Evolutionary conservation across 1,140 invertebrate genomes (phyloP), one percentile per base, ranked within the genome.

Genomic region (Aplysia californica): DNA sequence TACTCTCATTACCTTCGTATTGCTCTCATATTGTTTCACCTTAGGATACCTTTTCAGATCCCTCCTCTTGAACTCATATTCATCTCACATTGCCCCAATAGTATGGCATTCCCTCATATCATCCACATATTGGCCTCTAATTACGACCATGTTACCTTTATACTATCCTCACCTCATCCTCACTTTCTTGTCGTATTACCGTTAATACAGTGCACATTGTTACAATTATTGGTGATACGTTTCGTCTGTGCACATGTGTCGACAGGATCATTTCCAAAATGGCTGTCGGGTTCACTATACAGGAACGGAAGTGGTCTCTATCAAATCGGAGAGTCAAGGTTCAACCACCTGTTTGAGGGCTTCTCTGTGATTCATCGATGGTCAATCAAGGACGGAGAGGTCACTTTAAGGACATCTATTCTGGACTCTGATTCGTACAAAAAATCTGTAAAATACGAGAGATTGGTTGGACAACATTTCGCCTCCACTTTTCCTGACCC

Each of bases 321-420:
- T 88, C 85, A 89, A 76, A 93, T 96, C 71, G 95, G 95, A 0
- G 89, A 94, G 23, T 93, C 93, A 82, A 91, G 91, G 26, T 95
- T 94, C 80, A 90, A 94, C 61, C 96, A 97, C 87, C 86, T 96
- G n/a, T 97, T 97, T 83, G 96, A 97, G 89, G 94, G 95, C 77
- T 94, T 95, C 0, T 95, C 95, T 1, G 90, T 96, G 56, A 82
- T 97, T 29, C 96, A 97, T 84, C 93, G 94, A 93, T 92, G 96
- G 85, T 76, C 58, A 33, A 77, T 87, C 36, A 55, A 79, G 73
- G 56, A 83, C 58, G 84, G 87, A 10, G 23, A 83, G 71, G 85
- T 88, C 36, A 80, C 80, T 3, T 97, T 97, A 87, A 94, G 95
- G 84, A 95, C 93, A 83, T 91, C 93, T 56, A 96, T 96, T 80